Conservation (phyloP, 2,888 invertebrate genomes). For the Dusona sp. region DNA sequence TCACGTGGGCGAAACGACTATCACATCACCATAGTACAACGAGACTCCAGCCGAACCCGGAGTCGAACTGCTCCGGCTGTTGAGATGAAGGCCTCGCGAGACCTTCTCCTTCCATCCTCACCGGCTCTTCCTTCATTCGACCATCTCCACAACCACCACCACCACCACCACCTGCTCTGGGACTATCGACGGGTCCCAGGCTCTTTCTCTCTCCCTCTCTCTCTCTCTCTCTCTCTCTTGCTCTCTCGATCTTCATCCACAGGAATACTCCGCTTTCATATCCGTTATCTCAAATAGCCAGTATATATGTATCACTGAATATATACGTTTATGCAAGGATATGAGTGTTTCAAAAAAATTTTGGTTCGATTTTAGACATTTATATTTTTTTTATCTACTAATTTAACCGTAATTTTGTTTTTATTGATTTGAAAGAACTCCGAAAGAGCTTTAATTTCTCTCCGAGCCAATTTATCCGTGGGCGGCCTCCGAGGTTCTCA, state of each 20-base stretch:
- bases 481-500: neutral
- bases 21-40: constrained; percentile 71
- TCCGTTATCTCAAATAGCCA: constrained; percentile 37
- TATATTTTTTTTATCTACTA: constrained; percentile 6
- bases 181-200: constrained; percentile 45
- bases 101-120: constrained; percentile 62
- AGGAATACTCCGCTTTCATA: constrained; percentile 15
- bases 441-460: neutral
- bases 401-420: neutral
- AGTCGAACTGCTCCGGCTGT: constrained; percentile 75
- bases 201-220: constrained; percentile 18
- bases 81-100: constrained; percentile 77
- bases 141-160: constrained; percentile 64
- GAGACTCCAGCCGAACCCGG: constrained; percentile 75
- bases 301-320: neutral
- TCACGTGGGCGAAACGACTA: constrained; percentile 38
- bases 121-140: constrained; percentile 68
- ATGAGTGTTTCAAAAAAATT: neutral
- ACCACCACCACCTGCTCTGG: constrained; percentile 69
- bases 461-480: neutral
- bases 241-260: constrained; percentile 23
- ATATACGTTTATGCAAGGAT: constrained; percentile 3
- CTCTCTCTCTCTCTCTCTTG: constrained; percentile 15
- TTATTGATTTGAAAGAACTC: neutral
- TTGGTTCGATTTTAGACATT: neutral